These are phyloP conservation scores for Lithobates sylvaticus DNA, from an alignment of 2,797 vertebrate genomes.

Conservation along the genomic window DNA sequence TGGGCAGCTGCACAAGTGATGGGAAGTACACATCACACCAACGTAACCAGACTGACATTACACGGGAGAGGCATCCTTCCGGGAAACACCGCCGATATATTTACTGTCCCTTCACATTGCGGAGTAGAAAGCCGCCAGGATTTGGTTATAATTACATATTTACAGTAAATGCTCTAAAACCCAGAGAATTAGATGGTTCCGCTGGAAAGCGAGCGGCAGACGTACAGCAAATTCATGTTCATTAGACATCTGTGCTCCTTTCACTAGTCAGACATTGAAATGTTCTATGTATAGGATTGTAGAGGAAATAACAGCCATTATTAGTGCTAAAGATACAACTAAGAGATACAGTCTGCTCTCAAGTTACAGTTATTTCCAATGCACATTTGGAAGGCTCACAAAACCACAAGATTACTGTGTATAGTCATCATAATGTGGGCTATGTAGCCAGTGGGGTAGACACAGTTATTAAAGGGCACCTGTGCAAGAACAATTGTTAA, in stretches of 20 bases:
- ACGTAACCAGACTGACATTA: constrained; percentile 32
- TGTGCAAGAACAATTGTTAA: too few relatives aligned
- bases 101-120: constrained; percentile 40
- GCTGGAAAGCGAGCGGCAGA: constrained; percentile 23
- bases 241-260: constrained; percentile 22
- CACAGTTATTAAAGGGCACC: too few relatives aligned
- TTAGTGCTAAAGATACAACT: constrained; percentile 9
- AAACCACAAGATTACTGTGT: not conserved
- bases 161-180: constrained; percentile 45
- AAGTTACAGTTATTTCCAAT: constrained; percentile 4
- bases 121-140: constrained; percentile 29
- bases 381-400: not conserved
- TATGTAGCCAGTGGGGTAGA: too few relatives aligned
- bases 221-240: constrained; percentile 3
- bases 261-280: constrained; percentile 25
- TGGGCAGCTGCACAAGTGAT: constrained; percentile 53
- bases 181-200: constrained; percentile 37
- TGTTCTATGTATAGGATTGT: constrained; percentile 36
- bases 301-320: constrained; percentile 5
- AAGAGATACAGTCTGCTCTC: constrained; percentile 19
- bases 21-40: constrained; percentile 41
- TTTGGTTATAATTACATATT: constrained; percentile 49
- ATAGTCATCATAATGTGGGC: not conserved
- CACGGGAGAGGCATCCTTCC: constrained; percentile 44
- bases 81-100: constrained; percentile 27